Evolutionary conservation across 37 sponge, comb jelly and placozoan species (phyloP), one percentile per base, ranked within the genome.

Genomic region (Cladorhizidae sp.): DNA sequence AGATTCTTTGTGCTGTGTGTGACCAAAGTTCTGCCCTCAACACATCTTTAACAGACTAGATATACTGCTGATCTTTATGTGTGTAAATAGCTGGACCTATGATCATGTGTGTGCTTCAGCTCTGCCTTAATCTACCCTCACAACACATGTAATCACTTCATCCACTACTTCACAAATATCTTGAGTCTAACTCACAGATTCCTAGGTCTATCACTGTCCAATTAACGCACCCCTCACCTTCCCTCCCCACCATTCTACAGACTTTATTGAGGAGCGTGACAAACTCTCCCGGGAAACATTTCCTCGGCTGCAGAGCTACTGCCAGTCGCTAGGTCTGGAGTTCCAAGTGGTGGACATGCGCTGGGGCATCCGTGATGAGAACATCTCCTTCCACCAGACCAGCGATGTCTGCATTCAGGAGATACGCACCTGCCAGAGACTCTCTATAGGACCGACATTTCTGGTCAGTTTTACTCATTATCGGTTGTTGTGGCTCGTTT

Each of bases 311-410:
- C 73, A 70, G 40, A 11, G 9, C 40, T 86, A 91, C 67, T 91
- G 92, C 62, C 84, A 77, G 38, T 22, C 21, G 22, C 25, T 45
- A n/a, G 88, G 88, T 1, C 74, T 91, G 56, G 92, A 91, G 42
- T 87, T 91, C 51, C 88, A 91, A 52, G 72, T 87, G 18, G 78
- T 91, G 12, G 92, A 91, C 49, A 91, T 91, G 92, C 33, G 92
- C 1, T 91, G 92, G 92, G 92, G 92, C 17, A 88, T 91, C 26
- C 55, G 88, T 40, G 92, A 91, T 67, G 83, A 87, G 37, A 79
- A 71, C 56, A 77, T 87, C 22, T 83, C 83, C 21, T 71, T 55
- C 57, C 92, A 91, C 69, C 74, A 73, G 31, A 85, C 81, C n/a
- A 82, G 85, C 57, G 88, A 91, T 22, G 70, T 91, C 25, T 91